Percentiles rank a stretch among this genome's conserved stretches.
phyloP scores from a whole-genome alignment of 1,140 invertebrate genomes.

The Panagrolaimus sp. region DNA sequence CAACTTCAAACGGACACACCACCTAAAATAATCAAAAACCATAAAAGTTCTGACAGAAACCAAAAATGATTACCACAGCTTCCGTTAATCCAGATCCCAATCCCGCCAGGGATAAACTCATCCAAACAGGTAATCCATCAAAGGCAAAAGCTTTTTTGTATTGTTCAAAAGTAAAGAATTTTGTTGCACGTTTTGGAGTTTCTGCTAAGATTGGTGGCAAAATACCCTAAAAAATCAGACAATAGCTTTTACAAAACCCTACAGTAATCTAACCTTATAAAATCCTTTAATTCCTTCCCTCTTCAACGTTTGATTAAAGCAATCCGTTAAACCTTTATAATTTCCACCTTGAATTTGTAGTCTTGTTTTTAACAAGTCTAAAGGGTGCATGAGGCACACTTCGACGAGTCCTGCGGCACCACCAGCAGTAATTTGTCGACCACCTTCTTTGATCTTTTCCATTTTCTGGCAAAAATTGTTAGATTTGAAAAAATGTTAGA shows the following conservation, averaged over 20 bases:
- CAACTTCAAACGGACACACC: slow-evolving; percentile 88
- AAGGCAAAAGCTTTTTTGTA: slow-evolving; percentile 76
- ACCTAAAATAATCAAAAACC: slow-evolving; percentile 58
- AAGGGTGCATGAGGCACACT: slow-evolving; percentile 88
- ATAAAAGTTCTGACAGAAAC: neutral
- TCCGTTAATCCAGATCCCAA: slow-evolving; percentile 79
- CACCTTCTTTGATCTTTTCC: slow-evolving; percentile 63
- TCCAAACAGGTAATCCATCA: slow-evolving; percentile 30
- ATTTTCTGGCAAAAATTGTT: slow-evolving; percentile 20
- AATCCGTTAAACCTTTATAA: slow-evolving; percentile 76
- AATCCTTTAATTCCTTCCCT: slow-evolving; percentile 67
- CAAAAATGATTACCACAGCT: slow-evolving; percentile 65
- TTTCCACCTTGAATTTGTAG: slow-evolving; percentile 73
- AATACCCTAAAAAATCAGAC: slow-evolving; percentile 71
- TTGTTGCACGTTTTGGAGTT: slow-evolving; percentile 85
- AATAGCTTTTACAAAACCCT: neutral
- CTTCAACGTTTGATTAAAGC: slow-evolving; percentile 78
- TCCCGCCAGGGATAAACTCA: slow-evolving; percentile 74
- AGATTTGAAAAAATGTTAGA: too few relatives aligned
- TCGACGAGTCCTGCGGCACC: slow-evolving; percentile 82
- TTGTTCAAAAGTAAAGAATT: slow-evolving; percentile 87
- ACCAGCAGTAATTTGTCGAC: slow-evolving; percentile 77
- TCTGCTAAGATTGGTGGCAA: slow-evolving; percentile 84
- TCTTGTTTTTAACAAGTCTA: slow-evolving; percentile 83
- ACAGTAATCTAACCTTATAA: slow-evolving; percentile 36